Base-by-base conservation (phyloP, 2,888 invertebrate species). In the Oscheius sp. region DNA sequence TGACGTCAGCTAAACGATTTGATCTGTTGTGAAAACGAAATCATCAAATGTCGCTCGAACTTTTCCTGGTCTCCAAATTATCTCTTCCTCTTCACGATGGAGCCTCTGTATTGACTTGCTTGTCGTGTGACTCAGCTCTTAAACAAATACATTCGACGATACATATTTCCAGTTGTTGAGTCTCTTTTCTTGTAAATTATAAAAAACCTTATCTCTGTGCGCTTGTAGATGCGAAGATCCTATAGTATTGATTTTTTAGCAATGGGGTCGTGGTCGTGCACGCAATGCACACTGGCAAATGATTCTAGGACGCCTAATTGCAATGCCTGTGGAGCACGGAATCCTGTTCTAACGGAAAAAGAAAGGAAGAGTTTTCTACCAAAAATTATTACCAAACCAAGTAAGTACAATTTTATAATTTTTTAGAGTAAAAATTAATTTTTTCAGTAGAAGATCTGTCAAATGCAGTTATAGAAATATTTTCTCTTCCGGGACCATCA, bases 201-300 rank as follows among this genome's bases (percentile, higher is more conserved):
- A 5, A 10, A 4, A 48, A 23, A 4, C 48, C 25, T 45, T 6
- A 17, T 6, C 12, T 45, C 1, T 20, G 6, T 20, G 42, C 42
- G 4, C 3, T 27, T 52, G 1, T 23, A 52, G 50, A 25, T n/a
- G n/a, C n/a, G n/a, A n/a, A n/a, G n/a, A n/a, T n/a, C n/a, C n/a
- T n/a, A n/a, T n/a, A n/a, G n/a, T n/a, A n/a, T n/a, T n/a, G n/a
- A n/a, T n/a, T n/a, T n/a, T n/a, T n/a, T n/a, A n/a, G n/a, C n/a
- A n/a, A 74, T 76, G 76, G 45, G 65, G 29, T 42, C 70, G 61
- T 78, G 77, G 77, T 69, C 50, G 34, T 78, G 77, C 68, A 25
- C 50, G n/a, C 69, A 74, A 37, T 78, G 77, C 46, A 78, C 77
- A 27, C 70, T 78, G 3, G 58, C 70, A 57, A 78, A 78, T 58